Percentiles rank a stretch among this genome's conserved stretches.
Conservation (phyloP, 2,888 invertebrate genomes). For the Sicus ferrugineus region DNA sequence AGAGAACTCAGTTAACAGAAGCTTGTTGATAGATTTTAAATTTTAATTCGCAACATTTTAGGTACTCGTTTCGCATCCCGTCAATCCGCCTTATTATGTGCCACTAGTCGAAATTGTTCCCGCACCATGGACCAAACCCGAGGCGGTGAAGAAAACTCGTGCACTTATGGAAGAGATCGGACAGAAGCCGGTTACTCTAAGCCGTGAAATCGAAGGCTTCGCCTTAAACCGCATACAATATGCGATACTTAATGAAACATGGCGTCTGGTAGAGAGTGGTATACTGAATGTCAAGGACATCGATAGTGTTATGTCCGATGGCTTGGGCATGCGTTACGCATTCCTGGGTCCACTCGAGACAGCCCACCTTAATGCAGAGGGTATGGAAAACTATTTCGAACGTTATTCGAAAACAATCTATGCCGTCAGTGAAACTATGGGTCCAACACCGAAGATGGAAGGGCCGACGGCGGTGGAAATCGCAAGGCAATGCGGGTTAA, state of each 20-base stretch:
- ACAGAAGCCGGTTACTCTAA: slow-evolving; percentile 87
- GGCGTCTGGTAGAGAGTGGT: slow-evolving; percentile 85
- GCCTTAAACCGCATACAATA: slow-evolving; percentile 94
- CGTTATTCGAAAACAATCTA: slow-evolving; percentile 71
- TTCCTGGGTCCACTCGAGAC: slow-evolving; percentile 95
- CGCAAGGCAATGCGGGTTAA: slow-evolving; percentile 75
- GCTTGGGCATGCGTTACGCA: slow-evolving; percentile 93
- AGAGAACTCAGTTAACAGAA: too few species aligned
- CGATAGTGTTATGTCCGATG: slow-evolving; percentile 93
- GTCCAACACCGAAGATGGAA: slow-evolving; percentile 77
- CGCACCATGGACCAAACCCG: slow-evolving; percentile 89
- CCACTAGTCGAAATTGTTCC: slow-evolving; percentile 94
- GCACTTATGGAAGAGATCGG: slow-evolving; percentile 86
- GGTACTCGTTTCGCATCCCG: slow-evolving; percentile 84
- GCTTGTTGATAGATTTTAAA: not conserved
- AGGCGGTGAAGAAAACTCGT: slow-evolving; percentile 77
- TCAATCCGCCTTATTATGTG: slow-evolving; percentile 96
- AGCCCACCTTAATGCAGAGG: slow-evolving; percentile 93
- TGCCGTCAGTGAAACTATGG: slow-evolving; percentile 76
- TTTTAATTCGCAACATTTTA: slow-evolving; percentile 35
- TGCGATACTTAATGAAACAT: slow-evolving; percentile 91
- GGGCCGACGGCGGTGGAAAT: slow-evolving; percentile 73
- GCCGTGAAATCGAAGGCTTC: slow-evolving; percentile 90
- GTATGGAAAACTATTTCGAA: slow-evolving; percentile 72
- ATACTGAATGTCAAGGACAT: slow-evolving; percentile 87